Base-by-base conservation (phyloP, 2,888 invertebrate genomes). In the Diogma glabrata region DNA sequence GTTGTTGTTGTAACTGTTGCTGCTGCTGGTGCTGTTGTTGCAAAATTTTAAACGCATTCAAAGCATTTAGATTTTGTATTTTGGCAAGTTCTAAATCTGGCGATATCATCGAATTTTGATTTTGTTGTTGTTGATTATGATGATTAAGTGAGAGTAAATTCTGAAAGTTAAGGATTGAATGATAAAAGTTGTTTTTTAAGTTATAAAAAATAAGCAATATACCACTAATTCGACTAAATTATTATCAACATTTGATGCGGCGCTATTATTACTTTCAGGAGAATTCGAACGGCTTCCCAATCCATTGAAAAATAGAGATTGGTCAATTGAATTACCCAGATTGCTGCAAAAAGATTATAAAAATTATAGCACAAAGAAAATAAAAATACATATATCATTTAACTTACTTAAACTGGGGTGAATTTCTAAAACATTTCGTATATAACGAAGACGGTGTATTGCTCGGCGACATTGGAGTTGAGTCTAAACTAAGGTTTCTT, bases 401-500 rank as follows among this genome's bases (percentile, higher is more conserved):
- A 17, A 52, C 52, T 65, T 67, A 68, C 68, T 68, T 67, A 62
- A 67, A 63, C 63, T 55, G 66, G 58, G 69, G 67, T 59, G 69
- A 68, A 61, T 64, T 66, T 62, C 66, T 67, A 61, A 67, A 68
- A 60, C 67, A 67, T 59, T 65, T 65, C 63, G 65, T 66, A 61
- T 67, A 66, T 61, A 67, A 60, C 62, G 67, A 66, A 59, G 69
- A 63, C 60, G 69, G 66, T 63, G 69, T 67, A 63, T 68, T 67
- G 62, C 67, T 66, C 57, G 69, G 68, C 61, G 69, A 67, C 62
- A 69, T 66, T 59, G 69, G 68, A 64, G 67, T 65, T 61, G 68
- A 67, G 63, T 69, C 69, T 67, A 67, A 69, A 64, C 66, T 69
- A 61, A 69, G 63, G 62, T 67, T 69, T 64, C 67, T 66, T 67